These are phyloP conservation scores for Caenorhabditis imperialis DNA, from an alignment of 2,888 invertebrate species.

Conservation along the genomic window DNA sequence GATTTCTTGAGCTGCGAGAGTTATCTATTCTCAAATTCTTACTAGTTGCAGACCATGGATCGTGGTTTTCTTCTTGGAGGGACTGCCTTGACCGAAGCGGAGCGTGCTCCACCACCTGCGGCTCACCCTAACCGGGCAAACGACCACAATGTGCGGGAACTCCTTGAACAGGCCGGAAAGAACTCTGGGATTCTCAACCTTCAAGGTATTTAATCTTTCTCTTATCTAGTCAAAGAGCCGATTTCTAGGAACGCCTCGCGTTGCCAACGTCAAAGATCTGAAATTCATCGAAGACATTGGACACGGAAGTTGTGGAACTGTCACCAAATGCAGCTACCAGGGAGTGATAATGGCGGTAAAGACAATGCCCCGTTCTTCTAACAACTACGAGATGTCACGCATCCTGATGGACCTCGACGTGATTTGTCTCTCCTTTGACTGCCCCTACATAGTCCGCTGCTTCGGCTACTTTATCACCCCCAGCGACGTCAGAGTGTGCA, in stretches of 20 bases:
- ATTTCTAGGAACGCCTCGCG: too few relatives aligned
- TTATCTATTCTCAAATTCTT: too few relatives aligned
- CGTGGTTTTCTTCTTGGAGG: constrained; percentile 23
- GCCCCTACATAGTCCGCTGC: constrained; percentile 96
- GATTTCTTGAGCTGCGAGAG: too few relatives aligned
- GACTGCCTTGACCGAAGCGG: background rate
- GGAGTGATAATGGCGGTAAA: constrained; percentile 78
- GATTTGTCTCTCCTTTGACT: constrained; percentile 95
- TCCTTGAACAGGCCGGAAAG: constrained; percentile 10
- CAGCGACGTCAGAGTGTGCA: constrained; percentile 98
- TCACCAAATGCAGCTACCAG: constrained; percentile 88
- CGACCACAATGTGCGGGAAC: constrained; percentile 15
- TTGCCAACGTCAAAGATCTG: constrained; percentile 70
- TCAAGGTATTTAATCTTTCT: background rate
- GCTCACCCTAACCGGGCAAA: constrained; percentile 22
- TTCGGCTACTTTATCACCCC: constrained; percentile 98
- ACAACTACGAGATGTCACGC: constrained; percentile 95
- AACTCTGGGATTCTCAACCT: constrained; percentile 30
- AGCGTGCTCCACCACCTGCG: background rate
- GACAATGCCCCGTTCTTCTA: constrained; percentile 93
- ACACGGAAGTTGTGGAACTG: constrained; percentile 90
- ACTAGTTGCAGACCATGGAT: too few relatives aligned
- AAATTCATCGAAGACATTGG: constrained; percentile 79
- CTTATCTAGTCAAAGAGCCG: background rate
- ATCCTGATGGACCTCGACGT: constrained; percentile 99